Evolutionary conservation across 2,113 vertebrate genomes (phyloP).

Genomic region (Paracanthobrama guichenoti): DNA sequence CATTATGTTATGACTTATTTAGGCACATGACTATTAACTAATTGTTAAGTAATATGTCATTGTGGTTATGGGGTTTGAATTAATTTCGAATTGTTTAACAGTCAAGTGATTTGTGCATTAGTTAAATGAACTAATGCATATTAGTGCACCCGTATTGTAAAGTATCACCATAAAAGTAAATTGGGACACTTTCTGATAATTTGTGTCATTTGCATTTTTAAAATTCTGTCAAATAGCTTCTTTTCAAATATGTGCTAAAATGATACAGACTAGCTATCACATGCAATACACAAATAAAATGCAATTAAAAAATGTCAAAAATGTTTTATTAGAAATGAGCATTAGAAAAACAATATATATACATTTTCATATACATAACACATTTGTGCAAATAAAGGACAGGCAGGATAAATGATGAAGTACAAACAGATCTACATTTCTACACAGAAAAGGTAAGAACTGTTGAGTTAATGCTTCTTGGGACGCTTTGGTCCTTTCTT

Average conservation of each 20-base stretch:
- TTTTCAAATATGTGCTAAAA: not conserved
- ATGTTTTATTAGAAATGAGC: not conserved
- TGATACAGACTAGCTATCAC: not conserved
- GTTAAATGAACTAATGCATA: too few relatives aligned
- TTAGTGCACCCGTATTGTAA: too few relatives aligned
- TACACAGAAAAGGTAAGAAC: not conserved
- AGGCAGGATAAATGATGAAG: not conserved
- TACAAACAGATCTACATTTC: not conserved
- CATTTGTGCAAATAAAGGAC: not conserved
- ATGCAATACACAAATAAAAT: not conserved
- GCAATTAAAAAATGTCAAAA: not conserved
- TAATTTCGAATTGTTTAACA: too few relatives aligned
- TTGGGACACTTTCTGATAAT: not conserved
- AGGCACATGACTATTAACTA: too few relatives aligned
- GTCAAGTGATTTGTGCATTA: too few relatives aligned
- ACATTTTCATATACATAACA: not conserved
- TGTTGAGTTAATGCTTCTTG: not conserved
- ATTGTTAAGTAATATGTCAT: too few relatives aligned
- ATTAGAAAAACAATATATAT: not conserved
- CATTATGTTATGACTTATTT: too few relatives aligned
- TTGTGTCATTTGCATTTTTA: not conserved
- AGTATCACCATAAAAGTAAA: too few relatives aligned
- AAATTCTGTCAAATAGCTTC: not conserved
- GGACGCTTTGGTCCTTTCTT: constrained; percentile 4
- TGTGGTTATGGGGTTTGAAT: too few relatives aligned